Evolutionary conservation across 2,888 invertebrate genomes (phyloP).

Genomic region (Drosophila kanekoi): DNA sequence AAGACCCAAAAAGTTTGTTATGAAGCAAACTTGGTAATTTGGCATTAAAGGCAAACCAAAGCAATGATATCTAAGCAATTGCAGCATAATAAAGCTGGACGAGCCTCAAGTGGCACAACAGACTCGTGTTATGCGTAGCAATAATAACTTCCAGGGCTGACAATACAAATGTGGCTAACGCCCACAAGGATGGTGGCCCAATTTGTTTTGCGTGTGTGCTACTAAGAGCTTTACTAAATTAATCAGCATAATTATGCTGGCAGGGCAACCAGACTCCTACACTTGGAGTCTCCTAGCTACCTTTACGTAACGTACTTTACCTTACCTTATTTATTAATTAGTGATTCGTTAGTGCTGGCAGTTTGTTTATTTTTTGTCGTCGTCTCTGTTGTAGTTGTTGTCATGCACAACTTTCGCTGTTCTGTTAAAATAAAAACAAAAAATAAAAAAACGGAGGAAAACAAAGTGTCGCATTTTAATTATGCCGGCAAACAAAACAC

Average conservation of each 20-base stretch:
- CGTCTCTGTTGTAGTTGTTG: conserved; percentile 11
- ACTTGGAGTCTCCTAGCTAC: conserved; percentile 5
- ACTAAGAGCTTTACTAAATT: conserved; percentile 62
- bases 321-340: conserved; percentile 71
- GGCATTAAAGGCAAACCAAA: conserved; percentile 7
- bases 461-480: conserved; percentile 66
- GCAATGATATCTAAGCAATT: conserved; percentile 19
- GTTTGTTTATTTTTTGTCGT: conserved; percentile 35
- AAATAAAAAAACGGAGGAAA: conserved; percentile 19
- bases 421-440: conserved; percentile 19
- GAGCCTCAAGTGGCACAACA: conserved; percentile 35
- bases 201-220: conserved; percentile 34
- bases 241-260: conserved; percentile 73
- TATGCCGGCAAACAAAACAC: conserved; percentile 58
- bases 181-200: conserved; percentile 29
- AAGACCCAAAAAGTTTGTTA: too few relatives aligned
- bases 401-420: conserved; percentile 37
- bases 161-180: conserved; percentile 53
- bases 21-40: background rate
- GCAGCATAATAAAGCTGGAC: conserved; percentile 20
- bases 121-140: conserved; percentile 13
- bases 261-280: conserved; percentile 45
- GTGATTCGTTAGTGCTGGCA: conserved; percentile 66
- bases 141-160: conserved; percentile 33
- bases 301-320: conserved; percentile 9